Base-by-base conservation (phyloP, 1,140 invertebrate species). In the Plutomurus gul region DNA sequence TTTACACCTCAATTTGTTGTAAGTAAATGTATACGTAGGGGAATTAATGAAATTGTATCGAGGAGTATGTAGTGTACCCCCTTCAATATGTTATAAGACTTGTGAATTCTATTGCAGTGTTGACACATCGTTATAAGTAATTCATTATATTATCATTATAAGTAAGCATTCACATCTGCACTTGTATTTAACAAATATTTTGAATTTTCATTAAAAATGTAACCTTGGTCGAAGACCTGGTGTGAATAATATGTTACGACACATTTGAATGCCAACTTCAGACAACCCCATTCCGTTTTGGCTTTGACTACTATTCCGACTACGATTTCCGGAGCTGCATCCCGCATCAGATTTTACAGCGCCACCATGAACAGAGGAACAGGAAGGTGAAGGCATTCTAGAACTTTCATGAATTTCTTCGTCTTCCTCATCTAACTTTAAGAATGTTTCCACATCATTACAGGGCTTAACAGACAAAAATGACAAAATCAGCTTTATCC, bases 201-300 rank as follows among this genome's bases (percentile, higher is more conserved):
- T n/a, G n/a, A n/a, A n/a, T n/a, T n/a, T n/a, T n/a, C n/a, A n/a
- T n/a, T n/a, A n/a, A n/a, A n/a, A n/a, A n/a, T n/a, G n/a, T n/a
- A n/a, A n/a, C n/a, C 89, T 86, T 0, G 90, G 88, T 51, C 90
- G 84, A 11, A 91, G 83, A n/a, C 83, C 77, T 8, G 83, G 79
- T 0, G 83, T 65, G 22, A 80, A 60, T 11, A 82, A 47, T 39
- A 84, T 81, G 33, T 80, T 82, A 18, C 79, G 18, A 47, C 79
- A 79, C 46, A 82, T 81, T 51, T 83, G 65, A 22, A 75, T 33
- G 37, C 76, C 80, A 1, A 76, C 30, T 33, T 82, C 80, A 22
- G 37, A 73, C 4, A 77, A 65, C 1, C 46, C 70, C 25, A 30
- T 33, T 22, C n/a, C 43, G 16, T 74, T 74, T 30, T 7, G 6